Evolutionary conservation across 2,888 invertebrate genomes (phyloP), one percentile per base, ranked within the genome.

Genomic region (Archaeoteleia sp.): DNA sequence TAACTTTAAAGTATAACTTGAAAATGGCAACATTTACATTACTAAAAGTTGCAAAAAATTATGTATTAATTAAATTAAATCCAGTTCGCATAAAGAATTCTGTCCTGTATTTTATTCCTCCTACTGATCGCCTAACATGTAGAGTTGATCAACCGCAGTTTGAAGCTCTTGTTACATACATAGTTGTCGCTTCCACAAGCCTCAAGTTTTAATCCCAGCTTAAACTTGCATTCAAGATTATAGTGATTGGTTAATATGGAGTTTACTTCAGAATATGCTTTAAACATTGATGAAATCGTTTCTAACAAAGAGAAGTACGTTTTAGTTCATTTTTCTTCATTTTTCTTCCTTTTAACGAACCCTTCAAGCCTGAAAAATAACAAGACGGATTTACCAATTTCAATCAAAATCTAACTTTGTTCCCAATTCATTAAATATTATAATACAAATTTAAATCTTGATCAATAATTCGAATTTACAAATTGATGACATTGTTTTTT

Each of bases 241-340:
- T 4, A 43, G 54, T 45, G 39, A 57, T 46, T 40, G 57, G 39
- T 35, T 57, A 57, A 46, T 46, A 15, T 23, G 23, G 4, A 9
- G 9, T 45, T 45, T 12, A 25, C 15, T 20, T 9, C 14, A 9
- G 15, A 15, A 13, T 29, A 2, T n/a, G 2, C n/a, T 9, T 2
- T 29, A 9, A 29, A 29, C 29, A n/a, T 7, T 29, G 8, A n/a
- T 6, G 20, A 35, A 25, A 34, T 20, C 39, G 13, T 30, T 8
- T 30, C 9, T 55, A 55, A 55, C 30, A 29, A 55, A 29, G 30
- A 25, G 5, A 39, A 6, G n/a, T 4, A 27, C n/a, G 8, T 20
- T 51, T 51, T 17, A 35, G 17, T 12, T 34, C 25, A 9, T 7
- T 39, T 37, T n/a, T n/a, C n/a, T n/a, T n/a, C n/a, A 12, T 32